Base-by-base conservation (phyloP, 2,113 vertebrate species). In the Salvator merianae region DNA sequence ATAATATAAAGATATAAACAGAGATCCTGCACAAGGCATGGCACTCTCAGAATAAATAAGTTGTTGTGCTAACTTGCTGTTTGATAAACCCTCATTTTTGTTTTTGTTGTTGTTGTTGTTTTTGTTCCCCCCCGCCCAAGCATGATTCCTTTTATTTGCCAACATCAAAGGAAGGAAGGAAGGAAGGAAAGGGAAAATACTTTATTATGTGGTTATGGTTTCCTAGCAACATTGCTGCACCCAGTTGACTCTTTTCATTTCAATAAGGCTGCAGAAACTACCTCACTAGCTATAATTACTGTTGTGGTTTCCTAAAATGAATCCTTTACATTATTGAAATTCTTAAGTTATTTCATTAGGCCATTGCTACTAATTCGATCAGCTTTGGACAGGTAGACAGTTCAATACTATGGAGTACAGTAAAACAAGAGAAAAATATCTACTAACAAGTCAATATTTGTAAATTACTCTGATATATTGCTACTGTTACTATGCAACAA, bases 121-220 rank as follows among this genome's bases (percentile, higher is more conserved):
- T 47, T 47, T 47, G n/a, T n/a, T n/a, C n/a, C n/a, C n/a, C n/a
- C n/a, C n/a, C n/a, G n/a, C n/a, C n/a, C 43, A 47, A 47, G 43
- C 10, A 9, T 47, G 43, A 9, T 47, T 9, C 43, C 43, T 7
- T 47, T 47, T 47, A 47, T 47, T 47, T 9, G 10, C 43, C 43
- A 47, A 9, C 55, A 59, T 59, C 16, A 59, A 59, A 59, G 55
- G 18, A 16, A 59, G 55, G 20, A 2, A 47, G 43, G 10, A 9
- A 47, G 43, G 10, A 9, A 20, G 20, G 4, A 20, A 59, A 4
- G 18, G 5, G 18, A 59, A 20, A 59, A 55, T 18, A 59, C 16
- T 81, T 50, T 26, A 47, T 86, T 69, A 71, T 69, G 66, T 63
- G 50, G 30, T 36, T 70, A 40, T 82, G 38, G 80, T 86, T 66